Evolutionary conservation across 2,113 vertebrate species (phyloP), one percentile per base, ranked within the genome.

Genomic region (Phycodurus eques): DNA sequence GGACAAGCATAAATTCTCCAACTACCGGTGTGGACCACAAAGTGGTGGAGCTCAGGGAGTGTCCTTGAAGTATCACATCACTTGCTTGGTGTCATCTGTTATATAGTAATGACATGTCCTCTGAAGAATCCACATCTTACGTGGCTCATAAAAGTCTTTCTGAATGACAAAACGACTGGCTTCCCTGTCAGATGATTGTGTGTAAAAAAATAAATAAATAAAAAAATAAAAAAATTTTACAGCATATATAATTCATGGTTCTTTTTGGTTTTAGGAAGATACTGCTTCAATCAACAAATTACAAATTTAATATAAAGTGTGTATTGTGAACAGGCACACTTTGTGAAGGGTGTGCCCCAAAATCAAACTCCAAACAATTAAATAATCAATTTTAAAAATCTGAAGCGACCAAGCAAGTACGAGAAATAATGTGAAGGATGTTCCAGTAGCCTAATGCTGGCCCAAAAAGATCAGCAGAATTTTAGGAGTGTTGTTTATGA

Each of bases 1-100:
- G 84, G 84, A 87, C 70, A 8, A 77, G 77, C 87, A 87, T 90
- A 90, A 89, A 91, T 90, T 88, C 88, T 88, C 76, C 73, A 77
- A 79, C 80, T 86, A 85, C 83, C 84, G 79, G 83, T 73, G 82
- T 79, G 81, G 84, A 84, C 78, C 80, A 85, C 82, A 86, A 66
- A 87, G 85, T 80, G 79, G 74, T 63, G 82, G 70, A 79, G 85
- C 82, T 83, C 63, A 8, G 80, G 89, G 85, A 89, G 76, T 76
- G 89, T 89, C 87, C 86, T 89, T 86, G 85, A 87, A 88, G 82
- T 83, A 85, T 86, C 86, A 87, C 86, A 83, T 82, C 88, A 85
- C 87, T 85, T 81, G 85, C 82, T 82, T 77, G 49, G 79, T 84
- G 82, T 87, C 88, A 85, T 88, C 83, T 84, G 83, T 88, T 88